Percentiles rank a stretch among this genome's conserved stretches.
These are phyloP conservation scores for Hyalella azteca DNA, from an alignment of 2,888 invertebrate species.

Conservation along the genomic window DNA sequence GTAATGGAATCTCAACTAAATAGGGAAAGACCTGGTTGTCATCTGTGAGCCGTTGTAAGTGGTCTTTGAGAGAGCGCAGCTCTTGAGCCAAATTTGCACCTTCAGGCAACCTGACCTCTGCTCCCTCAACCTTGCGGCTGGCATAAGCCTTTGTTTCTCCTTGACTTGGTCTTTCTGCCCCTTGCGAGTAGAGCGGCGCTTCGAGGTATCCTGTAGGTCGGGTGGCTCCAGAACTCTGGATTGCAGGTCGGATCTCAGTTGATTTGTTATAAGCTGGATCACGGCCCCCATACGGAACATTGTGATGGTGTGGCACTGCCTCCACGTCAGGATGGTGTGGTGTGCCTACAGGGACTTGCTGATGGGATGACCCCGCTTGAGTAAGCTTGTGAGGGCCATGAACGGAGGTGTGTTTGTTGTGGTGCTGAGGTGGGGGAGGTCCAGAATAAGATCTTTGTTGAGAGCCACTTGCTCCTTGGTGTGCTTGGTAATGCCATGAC, in stretches of 20 bases:
- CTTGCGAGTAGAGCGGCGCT: not conserved
- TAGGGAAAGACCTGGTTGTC: conserved; percentile 51
- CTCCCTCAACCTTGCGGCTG: not conserved
- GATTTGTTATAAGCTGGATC: not conserved
- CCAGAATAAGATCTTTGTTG: not conserved
- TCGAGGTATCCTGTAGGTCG: not conserved
- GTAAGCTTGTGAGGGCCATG: not conserved
- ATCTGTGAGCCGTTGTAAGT: conserved; percentile 52
- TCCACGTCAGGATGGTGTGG: conserved; percentile 3
- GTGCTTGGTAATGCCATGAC: conserved; percentile 9
- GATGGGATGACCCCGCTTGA: too few species aligned
- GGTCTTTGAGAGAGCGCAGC: conserved; percentile 30
- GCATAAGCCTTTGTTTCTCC: not conserved
- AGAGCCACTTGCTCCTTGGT: not conserved
- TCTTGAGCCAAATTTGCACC: conserved; percentile 9
- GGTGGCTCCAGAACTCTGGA: not conserved
- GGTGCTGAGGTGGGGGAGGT: not conserved
- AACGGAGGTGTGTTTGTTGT: not conserved
- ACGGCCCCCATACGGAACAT: not conserved
- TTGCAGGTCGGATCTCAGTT: not conserved
- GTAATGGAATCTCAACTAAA: too few species aligned
- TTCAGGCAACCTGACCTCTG: not conserved
- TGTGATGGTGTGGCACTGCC: not conserved
- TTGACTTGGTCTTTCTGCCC: not conserved
- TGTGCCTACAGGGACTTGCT: too few species aligned